Percentiles rank a stretch among this genome's conserved stretches.
Conservation (phyloP, 2,113 vertebrate genomes). For the Lagopus leucura region DNA sequence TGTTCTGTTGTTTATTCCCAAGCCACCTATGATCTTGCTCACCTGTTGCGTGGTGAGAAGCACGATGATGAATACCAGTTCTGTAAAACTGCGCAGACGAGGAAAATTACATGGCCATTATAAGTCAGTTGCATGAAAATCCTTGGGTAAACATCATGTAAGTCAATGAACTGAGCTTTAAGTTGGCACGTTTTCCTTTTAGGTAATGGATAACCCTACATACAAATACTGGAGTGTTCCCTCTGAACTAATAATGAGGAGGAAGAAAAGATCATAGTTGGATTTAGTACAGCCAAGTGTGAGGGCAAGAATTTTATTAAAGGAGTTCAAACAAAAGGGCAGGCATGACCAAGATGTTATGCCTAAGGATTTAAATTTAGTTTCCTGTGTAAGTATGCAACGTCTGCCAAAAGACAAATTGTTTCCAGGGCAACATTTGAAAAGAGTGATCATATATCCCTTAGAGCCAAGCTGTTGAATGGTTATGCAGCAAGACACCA, state of each 20-base stretch:
- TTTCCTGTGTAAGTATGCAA: constrained; percentile 65
- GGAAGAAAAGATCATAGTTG: constrained; percentile 75
- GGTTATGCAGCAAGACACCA: background rate
- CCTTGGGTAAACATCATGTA: constrained; percentile 71
- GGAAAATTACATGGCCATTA: constrained; percentile 72
- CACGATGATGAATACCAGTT: constrained; percentile 54
- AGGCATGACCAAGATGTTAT: constrained; percentile 74
- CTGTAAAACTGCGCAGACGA: constrained; percentile 60
- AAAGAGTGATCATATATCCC: constrained; percentile 62
- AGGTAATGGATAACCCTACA: constrained; percentile 71
- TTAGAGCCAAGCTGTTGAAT: constrained; percentile 20
- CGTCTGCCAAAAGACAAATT: constrained; percentile 74
- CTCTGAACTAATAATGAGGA: constrained; percentile 74
- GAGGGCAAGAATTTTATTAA: constrained; percentile 75
- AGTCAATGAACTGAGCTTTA: constrained; percentile 68
- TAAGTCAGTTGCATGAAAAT: constrained; percentile 70
- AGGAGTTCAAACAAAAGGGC: constrained; percentile 74
- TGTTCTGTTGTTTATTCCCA: constrained; percentile 60
- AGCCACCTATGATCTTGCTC: constrained; percentile 54
- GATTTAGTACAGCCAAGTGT: constrained; percentile 75
- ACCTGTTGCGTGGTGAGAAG: constrained; percentile 66
- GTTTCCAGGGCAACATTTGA: constrained; percentile 74
- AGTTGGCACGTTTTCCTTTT: constrained; percentile 68
- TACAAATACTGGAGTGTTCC: constrained; percentile 64
- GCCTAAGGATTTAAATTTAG: constrained; percentile 76